phyloP scores from a whole-genome alignment of 2,888 invertebrate genomes.

The Ferdinandea cuprea region DNA sequence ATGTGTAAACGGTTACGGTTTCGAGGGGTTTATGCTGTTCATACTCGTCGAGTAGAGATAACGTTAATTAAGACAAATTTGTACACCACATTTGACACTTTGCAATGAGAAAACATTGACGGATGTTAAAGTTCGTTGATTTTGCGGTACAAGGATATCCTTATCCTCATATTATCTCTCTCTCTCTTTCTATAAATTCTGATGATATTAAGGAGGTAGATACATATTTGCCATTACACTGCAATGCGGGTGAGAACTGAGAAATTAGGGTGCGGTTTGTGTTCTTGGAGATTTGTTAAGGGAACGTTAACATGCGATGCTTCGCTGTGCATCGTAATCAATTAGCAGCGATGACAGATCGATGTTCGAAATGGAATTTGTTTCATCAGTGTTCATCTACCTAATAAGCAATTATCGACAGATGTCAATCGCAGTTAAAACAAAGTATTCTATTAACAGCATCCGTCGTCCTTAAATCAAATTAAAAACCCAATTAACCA shows the following conservation, averaged over 20 bases:
- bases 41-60: constrained; percentile 24
- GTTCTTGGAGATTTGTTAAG: background rate
- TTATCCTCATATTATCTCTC: constrained; percentile 27
- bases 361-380: background rate
- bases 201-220: background rate
- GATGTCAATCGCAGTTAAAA: background rate
- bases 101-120: constrained; percentile 53
- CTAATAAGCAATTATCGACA: background rate
- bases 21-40: background rate
- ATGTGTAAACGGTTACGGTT: constrained; percentile 24
- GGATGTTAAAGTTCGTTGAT: constrained; percentile 61
- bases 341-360: background rate
- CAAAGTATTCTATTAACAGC: constrained; percentile 23
- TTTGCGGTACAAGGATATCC: constrained; percentile 52
- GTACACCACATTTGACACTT: constrained; percentile 68
- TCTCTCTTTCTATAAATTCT: too few species aligned
- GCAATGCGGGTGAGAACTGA: background rate
- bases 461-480: constrained; percentile 15
- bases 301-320: background rate
- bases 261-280: constrained; percentile 22
- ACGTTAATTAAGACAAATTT: constrained; percentile 72
- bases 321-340: background rate
- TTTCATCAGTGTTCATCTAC: background rate
- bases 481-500: constrained; percentile 18
- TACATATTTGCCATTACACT: constrained; percentile 1